A percentile compares a stretch with the other conserved stretches of the same genome.
Evolutionary conservation across 1,140 invertebrate genomes (phyloP).

Genomic region (Daktulosphaira vitifoliae): DNA sequence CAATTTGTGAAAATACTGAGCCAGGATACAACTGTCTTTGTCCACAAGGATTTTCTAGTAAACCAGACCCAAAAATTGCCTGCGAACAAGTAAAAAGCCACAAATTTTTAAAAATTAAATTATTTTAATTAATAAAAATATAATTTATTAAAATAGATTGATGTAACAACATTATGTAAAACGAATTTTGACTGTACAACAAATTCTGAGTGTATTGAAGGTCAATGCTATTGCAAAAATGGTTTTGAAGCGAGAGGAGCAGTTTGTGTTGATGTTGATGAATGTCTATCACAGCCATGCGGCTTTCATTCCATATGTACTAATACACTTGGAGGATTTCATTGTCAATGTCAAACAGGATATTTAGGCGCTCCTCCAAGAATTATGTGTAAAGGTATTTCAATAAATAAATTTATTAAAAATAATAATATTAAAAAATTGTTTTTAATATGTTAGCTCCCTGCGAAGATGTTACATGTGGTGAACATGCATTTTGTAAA

Average conservation of each 20-base stretch:
- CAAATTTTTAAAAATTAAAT: no score
- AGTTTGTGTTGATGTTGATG: conserved; percentile 70
- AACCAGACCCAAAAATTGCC: conserved; percentile 69
- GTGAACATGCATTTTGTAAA: conserved; percentile 78
- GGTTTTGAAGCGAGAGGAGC: conserved; percentile 74
- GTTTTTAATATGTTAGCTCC: conserved; percentile 52
- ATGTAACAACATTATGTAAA: conserved; percentile 75
- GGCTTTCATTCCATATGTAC: conserved; percentile 71
- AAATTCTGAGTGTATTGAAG: conserved; percentile 79
- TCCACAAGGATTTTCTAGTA: conserved; percentile 76
- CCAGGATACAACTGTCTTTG: conserved; percentile 83
- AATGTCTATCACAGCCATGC: conserved; percentile 67
- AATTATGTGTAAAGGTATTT: conserved; percentile 62
- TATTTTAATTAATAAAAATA: no score
- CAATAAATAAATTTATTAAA: neutral
- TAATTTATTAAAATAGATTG: conserved; percentile 51
- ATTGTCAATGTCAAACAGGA: conserved; percentile 78
- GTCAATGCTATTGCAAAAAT: conserved; percentile 81
- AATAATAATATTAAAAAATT: neutral
- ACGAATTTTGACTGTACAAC: conserved; percentile 85
- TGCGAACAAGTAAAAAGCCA: conserved; percentile 64
- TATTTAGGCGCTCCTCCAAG: conserved; percentile 73
- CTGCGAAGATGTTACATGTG: conserved; percentile 83
- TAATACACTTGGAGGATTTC: conserved; percentile 74
- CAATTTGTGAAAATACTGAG: conserved; percentile 74